These are phyloP conservation scores for Drosophila gaucha DNA, from an alignment of 2,888 invertebrate species.

Conservation along the genomic window DNA sequence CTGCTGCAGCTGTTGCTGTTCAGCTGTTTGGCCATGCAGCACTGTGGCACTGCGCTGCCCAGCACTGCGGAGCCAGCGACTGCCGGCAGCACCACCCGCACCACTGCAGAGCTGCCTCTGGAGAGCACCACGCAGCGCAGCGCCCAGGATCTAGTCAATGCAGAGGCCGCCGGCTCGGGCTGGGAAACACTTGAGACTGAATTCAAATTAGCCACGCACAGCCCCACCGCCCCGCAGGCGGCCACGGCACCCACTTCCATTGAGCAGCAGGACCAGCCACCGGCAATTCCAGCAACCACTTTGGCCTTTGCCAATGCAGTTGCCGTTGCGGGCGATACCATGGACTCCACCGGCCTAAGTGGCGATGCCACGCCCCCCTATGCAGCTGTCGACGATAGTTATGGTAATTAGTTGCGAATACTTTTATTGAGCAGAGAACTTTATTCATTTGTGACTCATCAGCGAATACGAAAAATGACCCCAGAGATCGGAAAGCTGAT, in stretches of 20 bases:
- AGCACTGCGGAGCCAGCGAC: conserved; percentile 29
- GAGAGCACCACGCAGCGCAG: conserved; percentile 30
- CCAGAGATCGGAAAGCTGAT: not conserved
- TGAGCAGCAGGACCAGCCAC: conserved; percentile 82
- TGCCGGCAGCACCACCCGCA: conserved; percentile 16
- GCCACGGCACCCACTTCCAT: conserved; percentile 76
- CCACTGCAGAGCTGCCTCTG: conserved; percentile 12
- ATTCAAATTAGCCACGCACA: conserved; percentile 55
- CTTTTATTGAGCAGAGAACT: not conserved
- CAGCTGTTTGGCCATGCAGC: conserved; percentile 70
- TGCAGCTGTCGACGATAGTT: conserved; percentile 80
- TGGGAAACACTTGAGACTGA: conserved; percentile 77
- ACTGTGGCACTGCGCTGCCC: conserved; percentile 58
- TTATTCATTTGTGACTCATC: not conserved
- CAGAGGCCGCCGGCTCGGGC: conserved; percentile 49
- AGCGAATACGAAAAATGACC: not conserved
- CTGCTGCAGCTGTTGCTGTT: conserved; percentile 75
- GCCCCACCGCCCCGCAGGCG: conserved; percentile 24
- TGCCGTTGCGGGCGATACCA: conserved; percentile 61
- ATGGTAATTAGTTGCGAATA: conserved; percentile 72
- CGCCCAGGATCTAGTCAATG: conserved; percentile 62
- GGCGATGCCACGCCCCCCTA: conserved; percentile 81
- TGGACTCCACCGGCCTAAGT: conserved; percentile 30
- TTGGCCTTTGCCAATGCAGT: conserved; percentile 76
- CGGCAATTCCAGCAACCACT: conserved; percentile 78